Evolutionary conservation across 1,140 invertebrate species (phyloP), one percentile per base, ranked within the genome.

Genomic region (Pseudomyrmex sp.): DNA sequence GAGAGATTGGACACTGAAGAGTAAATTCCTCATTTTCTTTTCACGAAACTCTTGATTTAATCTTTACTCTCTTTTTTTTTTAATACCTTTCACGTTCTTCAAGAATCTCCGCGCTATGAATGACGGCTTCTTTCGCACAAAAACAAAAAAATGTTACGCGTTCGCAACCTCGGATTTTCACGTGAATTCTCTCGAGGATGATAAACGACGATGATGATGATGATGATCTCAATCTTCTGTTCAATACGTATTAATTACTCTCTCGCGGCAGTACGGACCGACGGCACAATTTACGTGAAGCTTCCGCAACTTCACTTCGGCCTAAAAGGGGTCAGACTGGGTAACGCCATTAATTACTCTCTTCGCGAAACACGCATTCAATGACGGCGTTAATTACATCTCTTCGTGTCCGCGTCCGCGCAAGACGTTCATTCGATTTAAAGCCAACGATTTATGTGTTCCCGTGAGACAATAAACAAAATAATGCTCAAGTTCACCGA

Each of bases 231-330:
- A 12, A 68, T 70, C 12, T 44, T 59, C 23, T 20, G 65, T 59
- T 80, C 65, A 15, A 80, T 79, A 79, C 44, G 58, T 80, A 61
- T 80, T 80, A 80, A 80, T 80, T 80, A 80, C 54, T 80, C 12
- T 59, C 66, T 35, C 35, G 35, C 35, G 66, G 65, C 20, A 58
- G 56, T 54, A 46, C 72, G 56, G 44, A 59, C 66, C 54, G 76
- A 54, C 54, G 46, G 54, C 20, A 80, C 66, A 80, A 72, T 80
- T 80, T 70, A 20, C 44, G 54, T 5, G 35, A 35, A 48, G 76
- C 44, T 80, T 70, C 12, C 66, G 66, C 58, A 80, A 48, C 66
- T 68, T 80, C 18, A 13, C 44, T 44, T 12, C 52, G 35, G 35
- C 76, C 76, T 70, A 79, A 79, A 79, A 79, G 76, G 65, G 54